phyloP scores from a whole-genome alignment of 1,140 invertebrate species.

The Neodiprion virginianus region DNA sequence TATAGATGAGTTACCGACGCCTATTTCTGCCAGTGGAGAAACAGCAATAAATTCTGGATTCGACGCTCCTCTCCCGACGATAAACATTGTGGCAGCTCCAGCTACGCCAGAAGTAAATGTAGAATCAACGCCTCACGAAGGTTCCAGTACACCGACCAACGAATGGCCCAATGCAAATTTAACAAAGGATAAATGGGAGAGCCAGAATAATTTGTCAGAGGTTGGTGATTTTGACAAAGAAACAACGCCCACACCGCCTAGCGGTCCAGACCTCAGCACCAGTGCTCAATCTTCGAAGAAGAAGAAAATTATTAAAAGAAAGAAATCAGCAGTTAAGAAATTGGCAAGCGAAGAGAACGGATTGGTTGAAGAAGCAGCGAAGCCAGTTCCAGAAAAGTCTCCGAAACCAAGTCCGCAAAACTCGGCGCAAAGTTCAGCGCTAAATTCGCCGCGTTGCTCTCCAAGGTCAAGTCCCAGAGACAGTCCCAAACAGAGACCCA shows the following conservation, averaged over 20 bases:
- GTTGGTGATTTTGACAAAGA: constrained; percentile 36
- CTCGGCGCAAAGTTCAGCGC: constrained; percentile 24
- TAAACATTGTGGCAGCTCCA: constrained; percentile 29
- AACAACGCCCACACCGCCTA: not conserved
- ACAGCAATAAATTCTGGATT: not conserved
- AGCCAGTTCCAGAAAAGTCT: not conserved
- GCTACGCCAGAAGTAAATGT: constrained; percentile 10
- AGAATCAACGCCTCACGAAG: constrained; percentile 37
- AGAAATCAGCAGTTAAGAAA: not conserved
- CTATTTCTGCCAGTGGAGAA: constrained; percentile 8
- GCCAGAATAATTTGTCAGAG: constrained; percentile 46
- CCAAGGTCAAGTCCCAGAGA: constrained; percentile 32
- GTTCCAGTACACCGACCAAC: constrained; percentile 45
- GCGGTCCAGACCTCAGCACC: constrained; percentile 12
- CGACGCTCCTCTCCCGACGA: constrained; percentile 27
- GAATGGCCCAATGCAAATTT: constrained; percentile 31
- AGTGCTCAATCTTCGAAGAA: constrained; percentile 35
- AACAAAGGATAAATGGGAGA: constrained; percentile 52
- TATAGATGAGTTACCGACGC: constrained; percentile 1
- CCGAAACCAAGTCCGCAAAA: not conserved
- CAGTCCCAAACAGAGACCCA: constrained; percentile 42
- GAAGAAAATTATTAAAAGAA: not conserved
- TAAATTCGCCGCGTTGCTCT: constrained; percentile 21
- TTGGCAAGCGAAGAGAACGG: not conserved
- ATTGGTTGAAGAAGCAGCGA: not conserved